Percentiles rank a stretch among this genome's conserved stretches.
phyloP scores from a whole-genome alignment of 1,140 invertebrate species.

The Drosophila lacertosa region DNA sequence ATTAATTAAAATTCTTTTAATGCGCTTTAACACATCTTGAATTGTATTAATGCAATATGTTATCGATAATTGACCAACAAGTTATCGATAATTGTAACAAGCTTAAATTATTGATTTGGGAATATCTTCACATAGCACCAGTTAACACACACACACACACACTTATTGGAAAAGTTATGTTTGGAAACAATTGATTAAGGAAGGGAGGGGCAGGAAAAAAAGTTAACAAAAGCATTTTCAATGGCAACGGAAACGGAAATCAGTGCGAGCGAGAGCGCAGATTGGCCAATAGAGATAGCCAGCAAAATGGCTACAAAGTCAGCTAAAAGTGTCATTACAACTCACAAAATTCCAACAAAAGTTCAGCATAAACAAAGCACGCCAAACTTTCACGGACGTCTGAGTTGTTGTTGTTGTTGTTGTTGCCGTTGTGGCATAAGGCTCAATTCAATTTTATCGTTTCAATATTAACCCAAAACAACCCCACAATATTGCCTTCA shows the following conservation, averaged over 20 bases:
- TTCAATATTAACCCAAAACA: slow-evolving; percentile 84
- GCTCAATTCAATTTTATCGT: slow-evolving; percentile 83
- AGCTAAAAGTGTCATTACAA: slow-evolving; percentile 81
- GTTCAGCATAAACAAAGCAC: slow-evolving; percentile 46
- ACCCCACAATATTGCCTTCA: slow-evolving; percentile 84
- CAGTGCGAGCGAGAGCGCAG: neutral
- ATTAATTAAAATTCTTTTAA: no score
- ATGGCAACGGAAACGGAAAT: slow-evolving; percentile 57
- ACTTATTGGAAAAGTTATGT: slow-evolving; percentile 14
- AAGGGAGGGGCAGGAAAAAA: slow-evolving; percentile 15
- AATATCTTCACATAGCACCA: no score
- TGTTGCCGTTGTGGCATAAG: slow-evolving; percentile 55
- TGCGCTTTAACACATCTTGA: no score
- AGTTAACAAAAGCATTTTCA: slow-evolving; percentile 23
- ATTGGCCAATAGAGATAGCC: slow-evolving; percentile 1
- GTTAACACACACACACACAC: neutral
- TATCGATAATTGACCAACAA: neutral
- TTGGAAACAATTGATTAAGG: slow-evolving; percentile 74
- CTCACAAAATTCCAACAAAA: slow-evolving; percentile 63
- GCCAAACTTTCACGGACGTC: slow-evolving; percentile 76
- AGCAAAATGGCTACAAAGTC: slow-evolving; percentile 75
- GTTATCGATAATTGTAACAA: neutral
- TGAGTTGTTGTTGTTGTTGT: slow-evolving; percentile 15
- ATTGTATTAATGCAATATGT: no score
- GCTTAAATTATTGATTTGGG: no score